Evolutionary conservation across 2,888 invertebrate genomes (phyloP).

Genomic region (Rhorus exstirpatorius): DNA sequence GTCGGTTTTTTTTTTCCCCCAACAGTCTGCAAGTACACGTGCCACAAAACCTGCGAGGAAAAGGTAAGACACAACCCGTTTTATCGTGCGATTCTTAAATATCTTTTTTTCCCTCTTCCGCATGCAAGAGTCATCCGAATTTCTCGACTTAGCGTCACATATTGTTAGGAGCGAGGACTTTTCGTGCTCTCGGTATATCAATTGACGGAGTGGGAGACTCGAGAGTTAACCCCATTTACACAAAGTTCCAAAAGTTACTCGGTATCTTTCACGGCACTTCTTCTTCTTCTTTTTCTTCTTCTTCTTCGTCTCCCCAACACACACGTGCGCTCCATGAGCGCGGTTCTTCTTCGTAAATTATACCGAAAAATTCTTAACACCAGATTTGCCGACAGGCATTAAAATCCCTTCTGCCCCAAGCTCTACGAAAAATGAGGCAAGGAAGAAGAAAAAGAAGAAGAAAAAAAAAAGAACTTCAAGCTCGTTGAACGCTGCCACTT

Average conservation of each 20-base stretch:
- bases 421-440: conserved; percentile 18
- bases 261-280: conserved; percentile 17
- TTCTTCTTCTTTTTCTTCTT: too few species aligned
- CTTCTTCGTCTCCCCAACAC: conserved; percentile 24
- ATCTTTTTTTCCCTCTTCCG: neutral
- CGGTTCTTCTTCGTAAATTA: conserved; percentile 52
- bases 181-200: conserved; percentile 10
- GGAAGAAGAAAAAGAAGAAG: too few species aligned
- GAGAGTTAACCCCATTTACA: conserved; percentile 62
- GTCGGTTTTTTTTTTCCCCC: conserved; percentile 84
- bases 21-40: conserved; percentile 94
- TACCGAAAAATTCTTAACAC: conserved; percentile 52
- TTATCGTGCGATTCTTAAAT: neutral
- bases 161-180: neutral
- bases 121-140: neutral
- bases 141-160: conserved; percentile 17
- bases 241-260: conserved; percentile 25
- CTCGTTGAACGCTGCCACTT: too few species aligned
- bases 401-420: conserved; percentile 1
- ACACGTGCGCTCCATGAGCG: conserved; percentile 52
- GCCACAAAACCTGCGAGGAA: conserved; percentile 92
- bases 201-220: conserved; percentile 40
- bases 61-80: conserved; percentile 88
- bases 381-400: neutral
- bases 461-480: too few species aligned